Evolutionary conservation across 2,888 invertebrate genomes (phyloP).

Genomic region (Epinotia ramella): DNA sequence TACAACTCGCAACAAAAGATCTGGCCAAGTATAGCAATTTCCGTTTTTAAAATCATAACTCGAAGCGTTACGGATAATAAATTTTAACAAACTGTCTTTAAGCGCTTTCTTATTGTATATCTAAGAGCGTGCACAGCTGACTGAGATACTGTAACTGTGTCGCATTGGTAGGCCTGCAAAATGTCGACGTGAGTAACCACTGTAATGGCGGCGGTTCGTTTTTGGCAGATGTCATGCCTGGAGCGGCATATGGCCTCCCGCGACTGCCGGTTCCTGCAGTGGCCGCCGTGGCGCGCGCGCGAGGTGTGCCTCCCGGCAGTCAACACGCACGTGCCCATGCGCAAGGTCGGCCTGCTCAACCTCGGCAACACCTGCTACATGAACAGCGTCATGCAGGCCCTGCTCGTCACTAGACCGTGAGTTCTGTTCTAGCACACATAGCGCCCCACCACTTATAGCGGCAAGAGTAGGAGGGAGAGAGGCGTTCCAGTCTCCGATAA

Average conservation of each 20-base stretch:
- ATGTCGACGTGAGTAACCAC: no score
- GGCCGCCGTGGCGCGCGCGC: conserved; percentile 66
- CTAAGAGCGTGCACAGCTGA: no score
- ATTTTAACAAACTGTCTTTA: no score
- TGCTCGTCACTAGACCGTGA: conserved; percentile 92
- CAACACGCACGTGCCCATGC: conserved; percentile 62
- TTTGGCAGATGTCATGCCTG: conserved; percentile 65
- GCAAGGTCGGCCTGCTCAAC: conserved; percentile 91
- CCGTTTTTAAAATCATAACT: no score
- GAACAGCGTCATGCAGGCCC: conserved; percentile 94
- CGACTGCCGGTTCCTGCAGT: conserved; percentile 64
- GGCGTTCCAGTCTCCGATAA: no score
- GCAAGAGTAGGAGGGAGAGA: no score
- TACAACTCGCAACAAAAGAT: no score
- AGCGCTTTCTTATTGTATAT: no score
- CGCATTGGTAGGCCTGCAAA: no score
- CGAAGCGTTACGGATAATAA: no score
- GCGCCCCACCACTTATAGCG: background rate
- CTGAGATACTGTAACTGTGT: no score
- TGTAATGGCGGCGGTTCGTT: background rate
- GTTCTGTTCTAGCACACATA: conserved; percentile 55
- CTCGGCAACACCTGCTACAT: conserved; percentile 96
- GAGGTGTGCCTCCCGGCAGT: conserved; percentile 55
- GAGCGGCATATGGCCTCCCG: conserved; percentile 78
- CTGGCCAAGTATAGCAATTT: no score